Conservation (phyloP, 1,140 invertebrate genomes). For the Muscidifurax raptorellus region DNA sequence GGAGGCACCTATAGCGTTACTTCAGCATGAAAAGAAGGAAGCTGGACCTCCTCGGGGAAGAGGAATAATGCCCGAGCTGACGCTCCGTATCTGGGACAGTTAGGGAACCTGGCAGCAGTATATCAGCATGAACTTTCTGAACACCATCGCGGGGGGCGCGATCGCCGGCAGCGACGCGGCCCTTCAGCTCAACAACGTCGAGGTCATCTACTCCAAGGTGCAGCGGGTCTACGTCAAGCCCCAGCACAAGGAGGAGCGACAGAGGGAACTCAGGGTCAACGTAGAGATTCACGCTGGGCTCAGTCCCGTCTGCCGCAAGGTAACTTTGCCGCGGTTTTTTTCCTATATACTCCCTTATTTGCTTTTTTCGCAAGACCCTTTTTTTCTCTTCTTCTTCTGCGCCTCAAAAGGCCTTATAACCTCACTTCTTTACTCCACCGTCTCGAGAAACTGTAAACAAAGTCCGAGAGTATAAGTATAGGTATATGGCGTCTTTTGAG, state of each 20-base stretch:
- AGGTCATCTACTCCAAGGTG: constrained; percentile 72
- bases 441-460: neutral
- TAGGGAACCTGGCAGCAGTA: neutral
- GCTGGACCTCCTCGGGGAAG: neutral
- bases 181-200: constrained; percentile 71
- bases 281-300: constrained; percentile 72
- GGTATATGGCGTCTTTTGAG: neutral
- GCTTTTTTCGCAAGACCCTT: neutral
- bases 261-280: constrained; percentile 71
- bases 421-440: constrained; percentile 9
- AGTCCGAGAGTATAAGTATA: neutral
- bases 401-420: neutral
- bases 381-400: constrained; percentile 11
- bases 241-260: constrained; percentile 71
- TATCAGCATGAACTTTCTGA: constrained; percentile 68
- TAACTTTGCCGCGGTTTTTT: constrained; percentile 52
- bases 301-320: constrained; percentile 73
- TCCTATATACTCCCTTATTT: neutral
- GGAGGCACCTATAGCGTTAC: neutral
- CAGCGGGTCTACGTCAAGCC: constrained; percentile 73
- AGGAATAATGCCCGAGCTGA: neutral
- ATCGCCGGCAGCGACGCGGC: constrained; percentile 62
- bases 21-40: neutral
- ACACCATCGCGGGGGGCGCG: constrained; percentile 60
- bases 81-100: neutral